A percentile compares a stretch with the other conserved stretches of the same genome.
phyloP scores from a whole-genome alignment of 2,888 invertebrate species.

The Augochlorella aurata region DNA sequence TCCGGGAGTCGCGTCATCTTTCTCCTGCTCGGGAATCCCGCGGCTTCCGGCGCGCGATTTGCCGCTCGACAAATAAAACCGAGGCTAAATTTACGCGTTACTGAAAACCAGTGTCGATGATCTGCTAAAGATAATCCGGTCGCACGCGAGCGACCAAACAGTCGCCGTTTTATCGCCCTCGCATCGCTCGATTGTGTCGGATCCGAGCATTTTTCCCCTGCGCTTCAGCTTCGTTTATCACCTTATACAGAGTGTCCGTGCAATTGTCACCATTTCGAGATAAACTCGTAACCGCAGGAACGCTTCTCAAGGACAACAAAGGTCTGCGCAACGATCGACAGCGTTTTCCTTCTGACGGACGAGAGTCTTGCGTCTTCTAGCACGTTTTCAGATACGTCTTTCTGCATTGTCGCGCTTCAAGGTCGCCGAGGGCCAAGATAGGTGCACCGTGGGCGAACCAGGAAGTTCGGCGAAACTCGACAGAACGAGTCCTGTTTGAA shows the following conservation, averaged over 20 bases:
- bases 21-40: not conserved
- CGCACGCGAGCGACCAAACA: conserved; percentile 3
- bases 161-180: not conserved
- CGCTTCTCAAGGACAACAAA: too few relatives aligned
- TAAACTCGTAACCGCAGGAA: too few relatives aligned
- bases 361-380: too few relatives aligned
- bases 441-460: not conserved
- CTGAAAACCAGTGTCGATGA: conserved; percentile 26
- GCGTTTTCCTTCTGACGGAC: too few relatives aligned
- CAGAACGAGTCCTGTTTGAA: conserved; percentile 17
- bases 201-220: not conserved
- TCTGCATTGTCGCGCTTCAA: too few relatives aligned
- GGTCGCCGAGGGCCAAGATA: too few relatives aligned
- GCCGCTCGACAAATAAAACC: conserved; percentile 5
- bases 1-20: not conserved
- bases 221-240: too few relatives aligned
- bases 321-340: too few relatives aligned
- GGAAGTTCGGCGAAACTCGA: not conserved
- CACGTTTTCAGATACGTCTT: too few relatives aligned
- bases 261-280: too few relatives aligned
- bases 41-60: not conserved
- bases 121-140: conserved; percentile 18
- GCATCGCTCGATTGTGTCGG: not conserved
- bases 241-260: too few relatives aligned
- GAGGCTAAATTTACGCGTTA: conserved; percentile 22